phyloP scores from a whole-genome alignment of 2,888 invertebrate species.

The Microplitis deprimator region DNA sequence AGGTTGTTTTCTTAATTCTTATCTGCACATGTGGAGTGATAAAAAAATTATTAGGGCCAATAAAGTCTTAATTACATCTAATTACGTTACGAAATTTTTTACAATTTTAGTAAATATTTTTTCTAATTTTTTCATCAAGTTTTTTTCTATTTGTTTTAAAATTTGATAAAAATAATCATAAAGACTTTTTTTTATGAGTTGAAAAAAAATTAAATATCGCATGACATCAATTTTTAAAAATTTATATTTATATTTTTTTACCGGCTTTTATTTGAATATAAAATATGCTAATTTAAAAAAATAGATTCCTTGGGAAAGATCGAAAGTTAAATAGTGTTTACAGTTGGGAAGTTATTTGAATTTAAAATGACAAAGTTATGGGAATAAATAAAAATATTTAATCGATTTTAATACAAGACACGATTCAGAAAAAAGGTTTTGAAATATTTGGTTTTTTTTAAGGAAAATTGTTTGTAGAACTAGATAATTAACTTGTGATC shows the following conservation, averaged over 20 bases:
- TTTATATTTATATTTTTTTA: no score
- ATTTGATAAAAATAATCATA: no score
- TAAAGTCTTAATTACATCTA: neutral
- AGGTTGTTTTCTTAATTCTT: neutral
- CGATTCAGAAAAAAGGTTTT: no score
- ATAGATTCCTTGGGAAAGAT: neutral
- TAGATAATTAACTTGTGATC: neutral
- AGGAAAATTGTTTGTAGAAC: no score
- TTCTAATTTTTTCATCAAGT: neutral
- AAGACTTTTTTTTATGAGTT: no score
- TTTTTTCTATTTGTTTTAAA: no score
- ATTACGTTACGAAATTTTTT: neutral
- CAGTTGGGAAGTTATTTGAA: neutral
- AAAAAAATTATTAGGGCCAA: neutral
- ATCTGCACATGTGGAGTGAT: neutral
- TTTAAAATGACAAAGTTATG: neutral
- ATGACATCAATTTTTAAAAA: no score
- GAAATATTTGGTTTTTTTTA: no score
- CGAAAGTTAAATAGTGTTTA: neutral
- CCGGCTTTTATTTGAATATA: neutral
- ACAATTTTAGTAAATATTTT: neutral
- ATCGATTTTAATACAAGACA: no score
- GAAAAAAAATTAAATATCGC: no score
- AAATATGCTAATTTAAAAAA: neutral
- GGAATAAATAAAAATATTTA: neutral